Evolutionary conservation across 2,888 invertebrate genomes (phyloP).

Genomic region (Unio delphinus): DNA sequence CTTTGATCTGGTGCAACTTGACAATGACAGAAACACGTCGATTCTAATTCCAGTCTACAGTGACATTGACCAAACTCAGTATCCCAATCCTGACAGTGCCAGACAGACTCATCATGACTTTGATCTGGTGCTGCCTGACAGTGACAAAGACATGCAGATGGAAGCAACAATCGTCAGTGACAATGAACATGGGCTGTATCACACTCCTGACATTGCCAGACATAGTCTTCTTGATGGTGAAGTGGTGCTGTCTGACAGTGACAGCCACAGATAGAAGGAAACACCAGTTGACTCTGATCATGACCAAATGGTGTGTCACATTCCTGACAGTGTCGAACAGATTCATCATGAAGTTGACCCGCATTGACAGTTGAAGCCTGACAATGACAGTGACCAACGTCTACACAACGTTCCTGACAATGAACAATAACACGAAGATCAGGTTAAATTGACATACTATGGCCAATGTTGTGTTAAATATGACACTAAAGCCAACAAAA

Average conservation of each 20-base stretch:
- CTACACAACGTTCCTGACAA: slow-evolving; percentile 2
- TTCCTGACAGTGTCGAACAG: neutral
- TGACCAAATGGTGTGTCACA: slow-evolving; percentile 5
- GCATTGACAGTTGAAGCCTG: slow-evolving; percentile 1
- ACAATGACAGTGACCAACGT: slow-evolving; percentile 9
- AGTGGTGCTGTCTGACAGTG: slow-evolving; percentile 1
- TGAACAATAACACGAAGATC: neutral
- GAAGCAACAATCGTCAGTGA: slow-evolving; percentile 5
- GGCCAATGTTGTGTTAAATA: too few relatives aligned
- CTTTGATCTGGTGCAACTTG: slow-evolving; percentile 7
- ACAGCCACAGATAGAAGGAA: slow-evolving; percentile 8
- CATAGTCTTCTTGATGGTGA: slow-evolving; percentile 11
- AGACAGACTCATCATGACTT: too few relatives aligned
- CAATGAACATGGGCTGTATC: neutral
- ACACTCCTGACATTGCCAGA: slow-evolving; percentile 9
- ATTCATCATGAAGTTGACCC: neutral
- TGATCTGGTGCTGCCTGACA: slow-evolving; percentile 6
- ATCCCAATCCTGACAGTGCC: too few relatives aligned
- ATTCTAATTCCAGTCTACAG: neutral
- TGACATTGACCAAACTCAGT: slow-evolving; percentile 10
- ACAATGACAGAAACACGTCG: slow-evolving; percentile 3
- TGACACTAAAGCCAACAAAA: too few relatives aligned
- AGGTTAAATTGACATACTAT: slow-evolving; percentile 1
- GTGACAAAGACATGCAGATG: slow-evolving; percentile 4
- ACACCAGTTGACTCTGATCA: slow-evolving; percentile 10